A percentile compares a stretch with the other conserved stretches of the same genome.
Conservation (phyloP, 2,888 invertebrate genomes). For the Thysanoteuthis rhombus region DNA sequence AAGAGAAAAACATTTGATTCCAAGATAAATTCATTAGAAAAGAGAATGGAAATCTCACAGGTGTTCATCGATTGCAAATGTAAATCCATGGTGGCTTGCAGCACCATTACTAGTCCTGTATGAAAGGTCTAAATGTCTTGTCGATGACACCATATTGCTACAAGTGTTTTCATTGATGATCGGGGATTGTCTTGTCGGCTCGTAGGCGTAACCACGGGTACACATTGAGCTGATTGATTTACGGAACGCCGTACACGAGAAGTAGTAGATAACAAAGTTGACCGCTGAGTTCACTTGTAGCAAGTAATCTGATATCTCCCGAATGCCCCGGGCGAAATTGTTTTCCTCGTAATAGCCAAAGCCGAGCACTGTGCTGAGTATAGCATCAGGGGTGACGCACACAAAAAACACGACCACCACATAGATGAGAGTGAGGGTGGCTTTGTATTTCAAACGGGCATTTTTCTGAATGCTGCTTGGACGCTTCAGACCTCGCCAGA, state of each 20-base stretch:
- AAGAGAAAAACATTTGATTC: neutral
- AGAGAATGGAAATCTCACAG: neutral
- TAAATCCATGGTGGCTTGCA: neutral
- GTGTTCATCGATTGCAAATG: neutral
- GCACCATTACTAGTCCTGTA: slow-evolving; percentile 14
- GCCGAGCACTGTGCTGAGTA: slow-evolving; percentile 50
- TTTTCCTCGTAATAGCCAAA: slow-evolving; percentile 51
- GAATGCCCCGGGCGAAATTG: slow-evolving; percentile 45
- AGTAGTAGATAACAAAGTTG: slow-evolving; percentile 51
- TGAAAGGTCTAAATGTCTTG: slow-evolving; percentile 24
- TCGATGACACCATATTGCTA: slow-evolving; percentile 12
- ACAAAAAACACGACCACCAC: slow-evolving; percentile 54
- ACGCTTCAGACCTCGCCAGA: slow-evolving; percentile 43
- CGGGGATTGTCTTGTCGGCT: slow-evolving; percentile 38
- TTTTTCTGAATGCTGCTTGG: slow-evolving; percentile 39
- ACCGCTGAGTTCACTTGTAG: slow-evolving; percentile 51
- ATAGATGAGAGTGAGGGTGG: slow-evolving; percentile 53
- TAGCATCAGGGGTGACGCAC: slow-evolving; percentile 53
- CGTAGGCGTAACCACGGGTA: slow-evolving; percentile 39
- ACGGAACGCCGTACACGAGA: slow-evolving; percentile 44
- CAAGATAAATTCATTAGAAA: neutral
- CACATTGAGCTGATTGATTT: slow-evolving; percentile 33
- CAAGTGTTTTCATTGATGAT: slow-evolving; percentile 32
- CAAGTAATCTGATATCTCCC: slow-evolving; percentile 52
- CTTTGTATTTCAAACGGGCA: slow-evolving; percentile 46